These are phyloP conservation scores for Xiphophorus couchianus DNA, from an alignment of 2,113 vertebrate species.

Conservation along the genomic window DNA sequence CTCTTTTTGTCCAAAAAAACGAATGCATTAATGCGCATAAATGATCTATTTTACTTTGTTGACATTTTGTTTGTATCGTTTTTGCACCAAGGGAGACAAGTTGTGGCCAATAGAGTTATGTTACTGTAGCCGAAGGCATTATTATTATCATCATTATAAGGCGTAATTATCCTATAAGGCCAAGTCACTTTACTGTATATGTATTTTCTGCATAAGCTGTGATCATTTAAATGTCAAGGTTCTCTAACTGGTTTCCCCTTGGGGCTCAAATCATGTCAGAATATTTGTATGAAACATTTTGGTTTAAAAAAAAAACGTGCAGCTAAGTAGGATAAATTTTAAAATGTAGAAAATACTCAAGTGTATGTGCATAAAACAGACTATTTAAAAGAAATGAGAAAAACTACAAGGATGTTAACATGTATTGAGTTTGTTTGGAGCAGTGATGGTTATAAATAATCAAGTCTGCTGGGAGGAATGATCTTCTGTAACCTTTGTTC, in stretches of 20 bases:
- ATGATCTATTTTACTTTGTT: not conserved
- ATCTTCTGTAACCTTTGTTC: no score
- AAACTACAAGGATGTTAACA: not conserved
- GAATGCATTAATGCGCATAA: not conserved
- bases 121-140: not conserved
- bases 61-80: not conserved
- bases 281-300: not conserved
- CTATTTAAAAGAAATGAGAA: no score
- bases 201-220: not conserved
- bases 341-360: no score
- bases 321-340: no score
- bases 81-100: not conserved
- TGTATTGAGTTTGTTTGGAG: no score
- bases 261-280: not conserved
- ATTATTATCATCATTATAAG: not conserved
- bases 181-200: not conserved
- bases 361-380: no score
- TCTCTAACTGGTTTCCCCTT: not conserved
- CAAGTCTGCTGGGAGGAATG: no score
- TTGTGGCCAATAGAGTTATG: not conserved
- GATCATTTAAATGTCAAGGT: not conserved
- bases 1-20: not conserved
- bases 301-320: no score
- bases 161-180: not conserved
- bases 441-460: no score